These are phyloP conservation scores for Chironomus striatipennis DNA, from an alignment of 1,140 invertebrate genomes.

Conservation along the genomic window DNA sequence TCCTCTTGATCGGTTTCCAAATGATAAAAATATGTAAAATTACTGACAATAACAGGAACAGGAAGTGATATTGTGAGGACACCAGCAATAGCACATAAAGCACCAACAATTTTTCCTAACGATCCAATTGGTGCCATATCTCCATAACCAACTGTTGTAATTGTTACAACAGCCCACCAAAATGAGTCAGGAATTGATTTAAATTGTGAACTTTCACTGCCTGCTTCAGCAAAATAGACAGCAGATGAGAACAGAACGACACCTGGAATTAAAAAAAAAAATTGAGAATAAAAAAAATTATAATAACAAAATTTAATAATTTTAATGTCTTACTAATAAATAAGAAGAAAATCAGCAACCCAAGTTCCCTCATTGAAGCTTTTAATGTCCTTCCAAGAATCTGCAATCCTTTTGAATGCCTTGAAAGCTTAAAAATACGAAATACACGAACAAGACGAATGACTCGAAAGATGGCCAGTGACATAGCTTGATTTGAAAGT, in stretches of 20 bases:
- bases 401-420: conserved; percentile 95
- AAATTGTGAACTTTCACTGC: conserved; percentile 96
- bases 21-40: conserved; percentile 99
- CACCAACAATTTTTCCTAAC: conserved; percentile 95
- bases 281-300: background rate
- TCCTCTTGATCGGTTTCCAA: conserved; percentile 93
- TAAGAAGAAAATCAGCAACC: conserved; percentile 99
- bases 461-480: conserved; percentile 92
- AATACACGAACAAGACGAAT: conserved; percentile 97
- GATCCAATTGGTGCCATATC: conserved; percentile 98
- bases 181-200: conserved; percentile 97
- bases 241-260: conserved; percentile 99
- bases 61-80: conserved; percentile 93
- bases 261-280: conserved; percentile 47
- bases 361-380: conserved; percentile 98
- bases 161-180: conserved; percentile 99
- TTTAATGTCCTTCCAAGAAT: conserved; percentile 97
- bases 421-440: conserved; percentile 96
- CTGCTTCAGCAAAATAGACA: conserved; percentile 98
- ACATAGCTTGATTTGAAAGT: conserved; percentile 95
- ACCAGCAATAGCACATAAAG: conserved; percentile 93
- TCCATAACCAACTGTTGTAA: conserved; percentile 99
- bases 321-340: conserved; percentile 89
- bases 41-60: conserved; percentile 95
- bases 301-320: too few relatives aligned